Base-by-base conservation (phyloP, 1,140 invertebrate species). In the Zaprionus kolodkinae region DNA sequence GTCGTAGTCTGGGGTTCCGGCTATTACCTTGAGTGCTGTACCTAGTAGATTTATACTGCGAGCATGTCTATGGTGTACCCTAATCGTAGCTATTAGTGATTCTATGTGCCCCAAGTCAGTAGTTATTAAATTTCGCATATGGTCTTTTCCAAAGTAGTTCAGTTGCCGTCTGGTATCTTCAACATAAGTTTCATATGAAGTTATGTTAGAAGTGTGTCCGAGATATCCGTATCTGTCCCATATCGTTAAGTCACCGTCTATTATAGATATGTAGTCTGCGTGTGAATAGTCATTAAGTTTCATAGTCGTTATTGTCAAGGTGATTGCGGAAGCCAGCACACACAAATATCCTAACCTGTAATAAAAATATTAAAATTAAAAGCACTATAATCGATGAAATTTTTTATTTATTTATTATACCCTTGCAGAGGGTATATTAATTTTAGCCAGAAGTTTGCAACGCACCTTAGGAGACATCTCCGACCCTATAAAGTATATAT, bases 211-310 rank as follows among this genome's bases (percentile, higher is more conserved):
- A 13, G 61, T 71, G 30, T 43, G 52, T 55, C 52, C 52, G 6
- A 66, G 7, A 50, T 65, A 55, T n/a, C 33, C 33, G 52, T 66
- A 55, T 35, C n/a, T 13, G 36, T 65, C 63, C 63, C 50, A 66
- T 35, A 66, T 56, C 15, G 52, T 66, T 38, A 66, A 52, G 64
- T 66, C 64, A 7, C 63, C 63, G 50, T 57, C 52, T 25, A 55
- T 33, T 55, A 55, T 17, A n/a, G 65, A 55, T 67, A 21, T 67
- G 33, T 54, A 69, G 66, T 69, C 48, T 69, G n/a, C n/a, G n/a
- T n/a, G 67, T 11, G 67, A 40, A 21, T 61, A 69, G 67, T 69
- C 57, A 25, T 61, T 60, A 25, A 67, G 38, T 54, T 13, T 50
- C 40, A 52, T 54, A 13, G 52, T 54, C 25, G 52, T n/a, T 30